phyloP scores from a whole-genome alignment of 2,797 vertebrate species.

The Cossypha heuglini region DNA sequence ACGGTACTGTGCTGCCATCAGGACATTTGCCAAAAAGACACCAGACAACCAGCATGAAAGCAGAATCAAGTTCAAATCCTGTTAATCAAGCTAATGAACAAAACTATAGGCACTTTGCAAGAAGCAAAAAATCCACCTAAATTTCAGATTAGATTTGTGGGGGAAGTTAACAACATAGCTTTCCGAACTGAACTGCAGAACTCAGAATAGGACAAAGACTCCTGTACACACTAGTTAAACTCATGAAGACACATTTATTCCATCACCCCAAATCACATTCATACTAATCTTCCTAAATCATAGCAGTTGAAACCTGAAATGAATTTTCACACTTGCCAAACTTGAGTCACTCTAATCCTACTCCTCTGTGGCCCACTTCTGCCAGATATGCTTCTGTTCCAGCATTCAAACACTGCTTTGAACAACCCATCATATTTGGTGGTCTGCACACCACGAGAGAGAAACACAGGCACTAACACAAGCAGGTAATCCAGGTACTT shows the following conservation, averaged over 20 bases:
- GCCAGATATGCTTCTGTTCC: background rate
- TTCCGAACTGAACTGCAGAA: background rate
- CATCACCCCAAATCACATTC: background rate
- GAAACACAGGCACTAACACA: background rate
- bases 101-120: background rate
- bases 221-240: rapidly evolving
- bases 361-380: background rate
- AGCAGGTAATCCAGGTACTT: background rate
- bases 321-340: background rate
- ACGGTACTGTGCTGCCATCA: background rate
- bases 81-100: background rate
- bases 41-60: background rate
- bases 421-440: background rate
- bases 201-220: background rate
- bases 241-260: background rate
- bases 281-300: background rate
- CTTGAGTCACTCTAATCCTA: background rate
- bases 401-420: background rate
- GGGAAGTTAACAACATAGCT: background rate
- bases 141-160: background rate
- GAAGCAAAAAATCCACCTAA: background rate
- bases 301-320: background rate
- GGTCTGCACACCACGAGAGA: background rate
- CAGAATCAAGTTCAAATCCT: background rate
- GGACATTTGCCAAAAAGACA: background rate